phyloP scores from a whole-genome alignment of 2,113 vertebrate species.

The Microtus richardsoni region DNA sequence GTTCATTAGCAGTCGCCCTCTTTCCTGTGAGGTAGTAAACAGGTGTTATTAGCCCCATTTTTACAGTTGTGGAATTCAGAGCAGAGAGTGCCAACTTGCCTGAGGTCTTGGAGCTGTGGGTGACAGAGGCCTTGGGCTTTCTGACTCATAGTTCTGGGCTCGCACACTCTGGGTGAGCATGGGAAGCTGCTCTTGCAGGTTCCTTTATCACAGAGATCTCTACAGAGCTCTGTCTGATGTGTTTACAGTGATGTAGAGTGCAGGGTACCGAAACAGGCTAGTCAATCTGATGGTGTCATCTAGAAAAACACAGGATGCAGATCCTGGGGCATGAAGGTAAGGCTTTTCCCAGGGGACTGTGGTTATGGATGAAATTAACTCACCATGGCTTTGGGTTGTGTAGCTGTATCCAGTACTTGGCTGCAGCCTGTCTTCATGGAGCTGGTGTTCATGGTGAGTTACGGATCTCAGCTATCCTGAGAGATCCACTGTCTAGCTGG shows the following conservation, averaged over 20 bases:
- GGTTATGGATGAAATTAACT: not conserved
- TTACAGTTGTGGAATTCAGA: slow-evolving; percentile 44
- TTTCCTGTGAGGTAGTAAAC: not conserved
- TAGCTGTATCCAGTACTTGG: not conserved
- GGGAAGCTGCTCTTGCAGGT: not conserved
- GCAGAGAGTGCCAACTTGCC: slow-evolving; percentile 19
- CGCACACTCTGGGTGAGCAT: fast-evolving
- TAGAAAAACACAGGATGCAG: slow-evolving; percentile 66
- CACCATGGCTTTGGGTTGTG: not conserved
- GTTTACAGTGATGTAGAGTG: no score
- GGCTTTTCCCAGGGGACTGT: not conserved
- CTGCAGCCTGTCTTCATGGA: not conserved
- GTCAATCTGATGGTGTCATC: slow-evolving; percentile 52
- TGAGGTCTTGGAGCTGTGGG: slow-evolving; percentile 29
- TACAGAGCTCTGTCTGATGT: fast-evolving
- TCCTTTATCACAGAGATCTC: not conserved
- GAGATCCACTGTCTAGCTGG: not conserved
- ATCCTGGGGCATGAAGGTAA: slow-evolving; percentile 71
- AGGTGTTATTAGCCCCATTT: slow-evolving; percentile 72
- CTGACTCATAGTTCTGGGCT: slow-evolving; percentile 18
- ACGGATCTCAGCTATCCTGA: not conserved
- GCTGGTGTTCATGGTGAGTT: not conserved
- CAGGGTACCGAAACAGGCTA: not conserved
- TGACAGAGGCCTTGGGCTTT: slow-evolving; percentile 3
- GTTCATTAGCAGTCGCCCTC: slow-evolving; percentile 64